Evolutionary conservation across 2,113 vertebrate genomes (phyloP), one percentile per base, ranked within the genome.

Genomic region (Heterocephalus glaber): DNA sequence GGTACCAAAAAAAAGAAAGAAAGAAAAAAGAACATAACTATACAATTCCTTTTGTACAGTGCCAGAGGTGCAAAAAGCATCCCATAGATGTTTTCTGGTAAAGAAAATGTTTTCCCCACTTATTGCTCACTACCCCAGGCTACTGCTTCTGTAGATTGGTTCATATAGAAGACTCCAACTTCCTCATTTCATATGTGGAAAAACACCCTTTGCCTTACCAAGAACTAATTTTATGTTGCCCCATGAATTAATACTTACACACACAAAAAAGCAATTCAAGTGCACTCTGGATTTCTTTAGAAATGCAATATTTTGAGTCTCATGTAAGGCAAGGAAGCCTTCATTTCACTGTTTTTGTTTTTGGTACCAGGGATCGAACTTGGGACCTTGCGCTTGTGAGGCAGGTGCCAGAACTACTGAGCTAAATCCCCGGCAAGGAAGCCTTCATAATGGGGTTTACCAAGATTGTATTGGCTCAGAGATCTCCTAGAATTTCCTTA

Each of bases 221-320:
- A 90, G 14, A 94, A 79, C 20, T 66, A 92, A 95, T 83, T 90
- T 89, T 94, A 52, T 70, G 52, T 90, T 80, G 7, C 10, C 8
- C 6, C 9, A 5, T 68, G 28, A 86, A 24, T 82, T 41, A 79
- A 79, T 77, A 20, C 6, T 88, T 52, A 41, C 28, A 9, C 61
- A 41, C 52, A 58, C 17, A 49, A 7, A 47, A 65, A n/a, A 35
- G 13, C 41, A 68, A 16, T 68, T 30, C 22, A 49, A 81, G 24
- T 66, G 11, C 9, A 72, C 61, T 56, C 22, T 68, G 20, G 19
- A 5, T 80, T 95, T 96, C 30, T 91, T 86, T 33, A 86, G 61
- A 79, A 89, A 94, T 76, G 26, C 80, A 24, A 16, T 17, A 2
- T 61, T 95, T 83, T 24, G 49, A 65, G 22, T 19, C 26, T 41